These are phyloP conservation scores for Metellina segmentata DNA, from an alignment of 2,888 invertebrate species.

Conservation along the genomic window DNA sequence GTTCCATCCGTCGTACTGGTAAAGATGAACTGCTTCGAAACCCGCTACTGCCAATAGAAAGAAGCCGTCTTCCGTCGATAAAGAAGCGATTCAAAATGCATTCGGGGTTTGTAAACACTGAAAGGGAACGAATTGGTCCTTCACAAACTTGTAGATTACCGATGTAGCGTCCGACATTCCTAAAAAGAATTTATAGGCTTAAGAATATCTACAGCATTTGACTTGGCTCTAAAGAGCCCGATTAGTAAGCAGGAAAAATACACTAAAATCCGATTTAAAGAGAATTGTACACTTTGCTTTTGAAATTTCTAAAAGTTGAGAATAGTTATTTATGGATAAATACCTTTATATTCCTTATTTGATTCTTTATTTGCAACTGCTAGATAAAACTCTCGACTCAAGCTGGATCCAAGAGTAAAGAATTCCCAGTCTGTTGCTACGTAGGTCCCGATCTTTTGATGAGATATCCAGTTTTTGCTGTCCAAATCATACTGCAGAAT, in stretches of 20 bases:
- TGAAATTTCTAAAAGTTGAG: neutral
- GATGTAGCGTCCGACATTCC: slow-evolving; percentile 33
- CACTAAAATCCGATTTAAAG: neutral
- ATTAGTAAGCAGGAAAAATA: neutral
- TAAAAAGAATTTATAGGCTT: neutral
- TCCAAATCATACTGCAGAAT: slow-evolving; percentile 73
- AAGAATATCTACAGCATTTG: too few species aligned
- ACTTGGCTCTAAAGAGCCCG: too few species aligned
- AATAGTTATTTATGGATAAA: neutral
- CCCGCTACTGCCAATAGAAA: slow-evolving; percentile 70
- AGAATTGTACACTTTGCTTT: neutral
- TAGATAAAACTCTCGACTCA: slow-evolving; percentile 70
- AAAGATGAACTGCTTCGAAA: slow-evolving; percentile 70
- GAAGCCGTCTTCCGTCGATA: slow-evolving; percentile 54
- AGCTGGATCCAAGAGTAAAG: slow-evolving; percentile 67
- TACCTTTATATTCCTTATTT: slow-evolving; percentile 7
- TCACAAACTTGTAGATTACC: slow-evolving; percentile 76
- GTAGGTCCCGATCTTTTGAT: slow-evolving; percentile 75
- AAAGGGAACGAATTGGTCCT: slow-evolving; percentile 77
- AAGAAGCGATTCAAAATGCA: slow-evolving; percentile 68
- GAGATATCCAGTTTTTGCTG: slow-evolving; percentile 51
- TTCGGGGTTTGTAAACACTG: slow-evolving; percentile 71
- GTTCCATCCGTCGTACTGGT: slow-evolving; percentile 77
- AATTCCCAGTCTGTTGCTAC: slow-evolving; percentile 76
- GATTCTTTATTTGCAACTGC: slow-evolving; percentile 74